Evolutionary conservation across 2,797 vertebrate genomes (phyloP).

Genomic region (Enteromius unitaeniatus): DNA sequence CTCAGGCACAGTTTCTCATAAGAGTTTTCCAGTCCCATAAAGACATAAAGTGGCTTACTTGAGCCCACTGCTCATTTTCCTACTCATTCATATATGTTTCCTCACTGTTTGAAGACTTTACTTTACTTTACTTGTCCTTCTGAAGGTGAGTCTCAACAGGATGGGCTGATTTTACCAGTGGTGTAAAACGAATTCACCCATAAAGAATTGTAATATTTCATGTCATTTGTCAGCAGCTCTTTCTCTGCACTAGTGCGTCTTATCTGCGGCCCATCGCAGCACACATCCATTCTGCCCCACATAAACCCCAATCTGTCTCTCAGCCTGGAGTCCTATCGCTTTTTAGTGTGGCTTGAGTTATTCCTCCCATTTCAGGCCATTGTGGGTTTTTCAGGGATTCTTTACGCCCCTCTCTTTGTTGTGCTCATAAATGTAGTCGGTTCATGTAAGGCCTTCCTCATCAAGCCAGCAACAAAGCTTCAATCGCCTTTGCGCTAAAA

Average conservation of each 20-base stretch:
- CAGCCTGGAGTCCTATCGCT: constrained; percentile 35
- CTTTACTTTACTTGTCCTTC: constrained; percentile 34
- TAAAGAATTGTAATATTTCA: constrained; percentile 48
- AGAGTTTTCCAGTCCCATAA: background rate
- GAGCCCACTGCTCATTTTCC: background rate
- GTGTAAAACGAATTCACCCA: constrained; percentile 41
- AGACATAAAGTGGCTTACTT: background rate
- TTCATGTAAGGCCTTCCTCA: constrained; percentile 34
- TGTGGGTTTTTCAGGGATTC: constrained; percentile 24
- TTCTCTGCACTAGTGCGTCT: constrained; percentile 35
- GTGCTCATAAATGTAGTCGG: constrained; percentile 13
- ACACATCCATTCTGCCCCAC: constrained; percentile 24
- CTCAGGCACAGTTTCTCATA: background rate
- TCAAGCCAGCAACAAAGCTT: constrained; percentile 27
- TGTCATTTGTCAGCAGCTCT: constrained; percentile 34
- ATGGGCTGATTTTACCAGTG: background rate
- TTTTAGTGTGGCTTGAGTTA: constrained; percentile 49
- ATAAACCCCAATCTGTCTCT: constrained; percentile 26
- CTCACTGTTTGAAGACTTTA: constrained; percentile 5
- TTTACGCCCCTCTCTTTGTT: background rate
- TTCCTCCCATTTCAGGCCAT: constrained; percentile 28
- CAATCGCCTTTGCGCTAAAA: constrained; percentile 2
- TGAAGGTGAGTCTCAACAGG: constrained; percentile 30
- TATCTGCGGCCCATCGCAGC: constrained; percentile 15
- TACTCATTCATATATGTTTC: background rate